These are phyloP conservation scores for Plagodis pulveraria DNA, from an alignment of 2,888 invertebrate species.

Conservation along the genomic window DNA sequence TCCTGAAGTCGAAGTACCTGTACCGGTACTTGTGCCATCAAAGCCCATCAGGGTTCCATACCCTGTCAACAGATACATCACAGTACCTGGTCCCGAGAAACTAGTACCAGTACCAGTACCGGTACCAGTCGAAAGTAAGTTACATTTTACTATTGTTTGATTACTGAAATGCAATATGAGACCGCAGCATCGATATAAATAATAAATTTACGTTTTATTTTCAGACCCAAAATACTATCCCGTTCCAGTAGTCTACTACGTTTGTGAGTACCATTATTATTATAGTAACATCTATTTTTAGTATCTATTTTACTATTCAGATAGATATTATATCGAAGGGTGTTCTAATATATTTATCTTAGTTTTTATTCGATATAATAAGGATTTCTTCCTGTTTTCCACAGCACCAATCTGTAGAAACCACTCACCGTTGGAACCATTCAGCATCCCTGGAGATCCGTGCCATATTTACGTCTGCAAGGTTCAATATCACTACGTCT, in stretches of 20 bases:
- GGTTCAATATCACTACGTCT: constrained; percentile 69
- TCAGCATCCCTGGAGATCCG: constrained; percentile 50
- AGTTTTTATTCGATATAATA: no score
- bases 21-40: constrained; percentile 58
- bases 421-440: constrained; percentile 54
- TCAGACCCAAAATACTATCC: constrained; percentile 56
- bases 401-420: constrained; percentile 64
- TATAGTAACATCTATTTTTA: neutral
- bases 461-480: constrained; percentile 64
- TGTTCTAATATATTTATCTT: no score
- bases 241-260: constrained; percentile 62
- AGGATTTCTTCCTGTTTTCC: neutral
- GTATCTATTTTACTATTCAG: neutral
- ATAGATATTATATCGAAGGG: no score
- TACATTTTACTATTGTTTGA: neutral
- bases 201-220: constrained; percentile 32
- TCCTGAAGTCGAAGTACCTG: constrained; percentile 47
- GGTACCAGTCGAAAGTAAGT: constrained; percentile 21
- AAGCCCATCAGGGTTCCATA: constrained; percentile 55
- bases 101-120: constrained; percentile 62
- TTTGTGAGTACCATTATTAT: constrained; percentile 58
- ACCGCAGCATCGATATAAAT: no score
- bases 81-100: constrained; percentile 57
- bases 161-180: neutral
- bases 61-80: constrained; percentile 57